Percentiles rank a stretch among this genome's conserved stretches.
Evolutionary conservation across 37 sponge, comb jelly and placozoan species (phyloP).

Genomic region (Amphimedon queenslandica): DNA sequence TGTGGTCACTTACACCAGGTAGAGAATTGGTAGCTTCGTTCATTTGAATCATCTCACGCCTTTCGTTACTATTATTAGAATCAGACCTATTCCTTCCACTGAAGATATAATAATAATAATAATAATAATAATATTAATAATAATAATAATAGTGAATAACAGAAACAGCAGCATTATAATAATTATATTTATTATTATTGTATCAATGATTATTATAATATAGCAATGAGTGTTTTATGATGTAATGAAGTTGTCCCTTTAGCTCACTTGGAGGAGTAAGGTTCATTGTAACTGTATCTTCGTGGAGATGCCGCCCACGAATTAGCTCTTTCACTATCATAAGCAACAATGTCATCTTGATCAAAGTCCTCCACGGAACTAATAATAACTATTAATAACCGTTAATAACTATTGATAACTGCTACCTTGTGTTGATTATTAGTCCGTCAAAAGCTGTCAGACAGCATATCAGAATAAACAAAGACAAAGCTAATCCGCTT

Average conservation of each 20-base stretch:
- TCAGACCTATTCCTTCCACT: constrained; percentile 65
- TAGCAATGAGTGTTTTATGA: no score
- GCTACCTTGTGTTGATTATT: not conserved
- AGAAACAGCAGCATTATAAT: no score
- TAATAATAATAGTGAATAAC: not conserved
- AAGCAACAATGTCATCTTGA: constrained; percentile 1
- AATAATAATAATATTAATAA: not conserved
- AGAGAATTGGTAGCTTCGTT: no score
- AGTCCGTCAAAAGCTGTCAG: constrained; percentile 41
- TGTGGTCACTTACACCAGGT: no score
- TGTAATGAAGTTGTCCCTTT: not conserved
- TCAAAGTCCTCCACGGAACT: not conserved
- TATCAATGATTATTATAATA: no score
- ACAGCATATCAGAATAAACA: constrained; percentile 23
- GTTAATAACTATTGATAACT: not conserved
- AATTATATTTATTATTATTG: no score
- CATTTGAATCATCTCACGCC: no score
- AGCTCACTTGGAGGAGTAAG: constrained; percentile 1
- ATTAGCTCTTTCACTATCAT: not conserved
- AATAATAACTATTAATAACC: not conserved
- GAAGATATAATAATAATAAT: constrained; percentile 20
- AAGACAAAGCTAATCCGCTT: constrained; percentile 12
- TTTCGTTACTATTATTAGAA: no score
- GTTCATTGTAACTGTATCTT: not conserved
- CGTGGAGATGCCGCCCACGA: not conserved